Base-by-base conservation (phyloP, 2,888 invertebrate species). In the Sinelater perroti region DNA sequence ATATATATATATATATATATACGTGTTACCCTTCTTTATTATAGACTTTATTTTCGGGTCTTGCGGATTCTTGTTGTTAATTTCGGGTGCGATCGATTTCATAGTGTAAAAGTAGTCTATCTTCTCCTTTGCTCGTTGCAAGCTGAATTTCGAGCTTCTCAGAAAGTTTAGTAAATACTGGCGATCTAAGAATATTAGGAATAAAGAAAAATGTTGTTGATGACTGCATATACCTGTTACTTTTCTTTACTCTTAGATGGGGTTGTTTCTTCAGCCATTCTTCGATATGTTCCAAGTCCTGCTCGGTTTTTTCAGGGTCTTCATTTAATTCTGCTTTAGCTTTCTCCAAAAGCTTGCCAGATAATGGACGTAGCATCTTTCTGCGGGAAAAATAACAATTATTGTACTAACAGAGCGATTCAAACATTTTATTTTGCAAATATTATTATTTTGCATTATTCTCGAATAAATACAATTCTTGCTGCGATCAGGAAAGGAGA, bases 91-190 rank as follows among this genome's bases (percentile, higher is more conserved):
- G 16, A 79, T 73, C 1, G 79, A 72, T 21, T 80, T 77, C 49
- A 85, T 56, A 1, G 86, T 81, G 67, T 85, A 84, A 67, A 78
- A 85, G 36, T 80, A 73, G 67, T 87, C 87, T 4, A 87, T 57
- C 70, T 86, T 87, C 63, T 83, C 80, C 66, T 87, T 87, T 1
- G 84, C 78, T 36, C 81, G 76, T 68, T 86, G 85, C 67, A 87
- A 70, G 61, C 85, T 86, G 70, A 80, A 86, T 72, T 87, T 87
- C 67, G 84, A 85, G 18, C 87, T 86, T 3, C 88, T 79, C 8
- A 88, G 75, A 71, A 87, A 88, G 1, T 81, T 75, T 3, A 84
- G 66, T 35, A 88, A 67, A 79, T 85, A 85, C 73, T 87, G 86
- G 65, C 87, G 85, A 72, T 85, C 85, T 82, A 69, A 55, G 68